A percentile compares a stretch with the other conserved stretches of the same genome.
Conservation (phyloP, 37 sponge, comb jelly and placozoan genomes). For the Geodia barretti region DNA sequence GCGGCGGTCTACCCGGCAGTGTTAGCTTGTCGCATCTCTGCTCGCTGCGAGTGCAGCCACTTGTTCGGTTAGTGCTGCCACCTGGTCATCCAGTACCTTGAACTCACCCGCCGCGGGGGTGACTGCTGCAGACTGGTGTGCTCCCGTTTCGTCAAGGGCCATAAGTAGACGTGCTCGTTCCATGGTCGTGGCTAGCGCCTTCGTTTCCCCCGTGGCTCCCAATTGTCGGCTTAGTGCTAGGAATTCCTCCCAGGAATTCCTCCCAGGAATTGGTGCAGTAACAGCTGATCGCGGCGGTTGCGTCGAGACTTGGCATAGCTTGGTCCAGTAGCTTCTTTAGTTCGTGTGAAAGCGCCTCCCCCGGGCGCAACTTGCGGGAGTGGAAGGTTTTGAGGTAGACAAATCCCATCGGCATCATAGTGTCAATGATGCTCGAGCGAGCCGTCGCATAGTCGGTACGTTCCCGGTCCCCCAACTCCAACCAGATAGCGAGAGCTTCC, state of each 20-base stretch:
- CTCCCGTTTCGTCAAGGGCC: slow-evolving; percentile 16
- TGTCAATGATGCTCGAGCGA: neutral
- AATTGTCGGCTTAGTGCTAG: slow-evolving; percentile 23
- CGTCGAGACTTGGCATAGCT: slow-evolving; percentile 60
- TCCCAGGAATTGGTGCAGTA: slow-evolving; percentile 54
- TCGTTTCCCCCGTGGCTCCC: slow-evolving; percentile 30
- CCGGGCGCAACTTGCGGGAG: slow-evolving; percentile 19
- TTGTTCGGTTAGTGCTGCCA: slow-evolving; percentile 28
- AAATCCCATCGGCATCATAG: slow-evolving; percentile 13
- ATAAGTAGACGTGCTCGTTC: slow-evolving; percentile 29
- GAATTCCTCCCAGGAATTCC: slow-evolving; percentile 43
- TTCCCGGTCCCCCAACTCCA: slow-evolving; percentile 27
- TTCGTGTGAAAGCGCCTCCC: slow-evolving; percentile 42
- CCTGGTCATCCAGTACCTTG: slow-evolving; percentile 11
- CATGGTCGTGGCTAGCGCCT: slow-evolving; percentile 11
- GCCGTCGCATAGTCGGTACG: slow-evolving; percentile 4
- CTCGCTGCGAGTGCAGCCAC: slow-evolving; percentile 18
- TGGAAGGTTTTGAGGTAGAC: slow-evolving; percentile 44
- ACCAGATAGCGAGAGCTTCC: slow-evolving; percentile 54
- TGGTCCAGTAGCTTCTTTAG: slow-evolving; percentile 51
- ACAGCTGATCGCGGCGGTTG: slow-evolving; percentile 25
- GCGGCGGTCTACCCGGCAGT: neutral
- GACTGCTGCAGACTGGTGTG: no score
- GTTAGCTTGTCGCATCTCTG: neutral
- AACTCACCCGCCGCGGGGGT: no score